These are phyloP conservation scores for Plecotus auritus DNA, from an alignment of 2,113 vertebrate genomes.

Conservation along the genomic window DNA sequence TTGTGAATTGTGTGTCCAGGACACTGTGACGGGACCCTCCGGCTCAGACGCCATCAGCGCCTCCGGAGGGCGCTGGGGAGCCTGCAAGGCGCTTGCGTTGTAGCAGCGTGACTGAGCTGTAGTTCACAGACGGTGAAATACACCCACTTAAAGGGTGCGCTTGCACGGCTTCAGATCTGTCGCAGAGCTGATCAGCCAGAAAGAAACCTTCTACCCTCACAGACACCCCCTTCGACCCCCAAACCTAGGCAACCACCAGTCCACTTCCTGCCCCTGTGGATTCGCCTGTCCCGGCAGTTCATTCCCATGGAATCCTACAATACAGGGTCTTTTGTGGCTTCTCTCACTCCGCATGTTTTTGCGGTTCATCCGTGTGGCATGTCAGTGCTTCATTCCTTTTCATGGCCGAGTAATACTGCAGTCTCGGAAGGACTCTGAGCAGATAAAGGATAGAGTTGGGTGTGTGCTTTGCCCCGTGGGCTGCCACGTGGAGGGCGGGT, in stretches of 20 bases:
- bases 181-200: not conserved
- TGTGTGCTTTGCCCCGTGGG: not conserved
- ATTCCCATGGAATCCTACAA: not conserved
- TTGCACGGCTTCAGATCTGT: not conserved
- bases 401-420: not conserved
- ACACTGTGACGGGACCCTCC: too few species aligned
- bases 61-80: not conserved
- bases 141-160: not conserved
- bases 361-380: fast-evolving
- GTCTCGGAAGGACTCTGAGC: not conserved
- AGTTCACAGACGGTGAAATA: not conserved
- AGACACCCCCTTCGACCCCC: too few species aligned
- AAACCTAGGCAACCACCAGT: fast-evolving
- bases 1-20: not conserved
- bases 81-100: fast-evolving
- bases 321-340: not conserved
- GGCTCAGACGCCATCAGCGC: fast-evolving
- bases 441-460: not conserved
- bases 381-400: not conserved
- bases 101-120: too few species aligned
- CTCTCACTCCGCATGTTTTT: not conserved
- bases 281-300: not conserved
- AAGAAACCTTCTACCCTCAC: not conserved
- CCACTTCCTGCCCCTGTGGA: not conserved
- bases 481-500: not conserved